A percentile compares a stretch with the other conserved stretches of the same genome.
Evolutionary conservation across 1,140 invertebrate genomes (phyloP).

Genomic region (Phocides pigmalion): DNA sequence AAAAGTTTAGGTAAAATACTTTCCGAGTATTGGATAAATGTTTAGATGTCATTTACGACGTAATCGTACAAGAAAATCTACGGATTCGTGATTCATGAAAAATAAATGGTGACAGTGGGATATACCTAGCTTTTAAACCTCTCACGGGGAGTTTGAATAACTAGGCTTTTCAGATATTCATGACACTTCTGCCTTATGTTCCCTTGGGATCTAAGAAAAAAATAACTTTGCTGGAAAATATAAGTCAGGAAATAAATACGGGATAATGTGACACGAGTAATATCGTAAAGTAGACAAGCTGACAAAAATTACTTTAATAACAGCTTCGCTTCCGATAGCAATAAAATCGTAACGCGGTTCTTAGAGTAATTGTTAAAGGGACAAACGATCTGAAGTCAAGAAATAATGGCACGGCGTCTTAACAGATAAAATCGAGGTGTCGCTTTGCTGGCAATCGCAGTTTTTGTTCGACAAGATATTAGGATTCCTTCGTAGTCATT

Average conservation of each 20-base stretch:
- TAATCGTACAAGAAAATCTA: too few relatives aligned
- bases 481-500: constrained; percentile 2
- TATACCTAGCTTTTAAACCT: too few relatives aligned
- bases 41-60: too few relatives aligned
- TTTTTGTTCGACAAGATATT: constrained; percentile 34
- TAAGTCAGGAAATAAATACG: neutral
- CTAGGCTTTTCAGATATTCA: too few relatives aligned
- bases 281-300: neutral
- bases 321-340: constrained; percentile 1
- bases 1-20: neutral
- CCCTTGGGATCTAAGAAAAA: neutral
- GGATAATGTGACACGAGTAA: neutral
- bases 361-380: constrained; percentile 42
- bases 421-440: constrained; percentile 57
- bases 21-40: too few relatives aligned
- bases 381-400: constrained; percentile 30
- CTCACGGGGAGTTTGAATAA: too few relatives aligned
- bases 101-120: too few relatives aligned
- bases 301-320: neutral
- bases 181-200: too few relatives aligned
- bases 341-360: constrained; percentile 30
- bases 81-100: too few relatives aligned
- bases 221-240: neutral
- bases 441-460: constrained; percentile 39
- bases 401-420: constrained; percentile 62